A percentile compares a stretch with the other conserved stretches of the same genome.
Conservation (phyloP, 1,140 invertebrate species). For the Hylaeus volcanicus region DNA sequence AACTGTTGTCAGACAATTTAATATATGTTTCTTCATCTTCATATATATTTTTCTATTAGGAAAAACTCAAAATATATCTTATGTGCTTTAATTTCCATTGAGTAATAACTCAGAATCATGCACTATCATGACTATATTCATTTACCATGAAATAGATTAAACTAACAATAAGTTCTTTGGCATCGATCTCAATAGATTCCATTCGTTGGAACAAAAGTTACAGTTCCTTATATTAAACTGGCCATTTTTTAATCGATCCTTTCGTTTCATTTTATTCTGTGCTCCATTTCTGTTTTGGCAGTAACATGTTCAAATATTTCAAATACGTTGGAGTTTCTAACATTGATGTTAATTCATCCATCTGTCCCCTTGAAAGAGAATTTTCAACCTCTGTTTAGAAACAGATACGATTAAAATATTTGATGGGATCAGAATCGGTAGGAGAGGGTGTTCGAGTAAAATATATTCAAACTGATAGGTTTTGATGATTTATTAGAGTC, state of each 20-base stretch:
- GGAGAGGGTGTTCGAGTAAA: conserved; percentile 15
- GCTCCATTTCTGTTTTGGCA: neutral
- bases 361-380: neutral
- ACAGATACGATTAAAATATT: neutral
- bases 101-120: too few species aligned
- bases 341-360: neutral
- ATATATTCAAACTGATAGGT: conserved; percentile 42
- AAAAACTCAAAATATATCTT: too few species aligned
- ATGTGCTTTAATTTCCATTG: too few species aligned
- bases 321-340: neutral
- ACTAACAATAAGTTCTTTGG: too few species aligned
- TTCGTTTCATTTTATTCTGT: neutral
- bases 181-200: too few species aligned
- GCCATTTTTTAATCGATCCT: neutral
- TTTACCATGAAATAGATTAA: too few species aligned
- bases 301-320: too few species aligned
- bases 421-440: neutral
- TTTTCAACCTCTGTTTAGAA: neutral
- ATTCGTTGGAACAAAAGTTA: too few species aligned
- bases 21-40: neutral
- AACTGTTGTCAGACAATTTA: too few species aligned
- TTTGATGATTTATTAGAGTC: conserved; percentile 66
- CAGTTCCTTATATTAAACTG: too few species aligned
- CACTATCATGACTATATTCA: too few species aligned
- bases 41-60: too few species aligned